Evolutionary conservation across 2,888 invertebrate species (phyloP).

Genomic region (Macrosiphum euphorbiae): DNA sequence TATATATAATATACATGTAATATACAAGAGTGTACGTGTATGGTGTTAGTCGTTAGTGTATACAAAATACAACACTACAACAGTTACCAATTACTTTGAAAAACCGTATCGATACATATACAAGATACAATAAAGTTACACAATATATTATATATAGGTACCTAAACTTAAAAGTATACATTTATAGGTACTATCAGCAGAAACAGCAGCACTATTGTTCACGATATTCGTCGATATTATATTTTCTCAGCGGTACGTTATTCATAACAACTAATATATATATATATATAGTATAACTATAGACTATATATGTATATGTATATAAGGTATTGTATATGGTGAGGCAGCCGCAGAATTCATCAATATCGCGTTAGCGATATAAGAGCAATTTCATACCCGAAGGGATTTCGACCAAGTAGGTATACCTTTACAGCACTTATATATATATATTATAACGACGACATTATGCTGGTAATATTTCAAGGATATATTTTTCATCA

Average conservation of each 20-base stretch:
- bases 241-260: not conserved
- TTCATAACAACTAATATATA: not conserved
- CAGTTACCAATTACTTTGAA: not conserved
- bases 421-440: not conserved
- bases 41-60: too few species aligned
- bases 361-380: slow-evolving; percentile 39
- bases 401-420: not conserved
- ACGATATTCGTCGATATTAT: not conserved
- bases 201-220: not conserved
- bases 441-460: not conserved
- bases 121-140: not conserved
- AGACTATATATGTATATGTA: not conserved
- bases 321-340: not conserved
- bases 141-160: not conserved
- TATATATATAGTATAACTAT: not conserved
- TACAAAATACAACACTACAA: not conserved
- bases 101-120: not conserved
- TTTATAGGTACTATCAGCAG: not conserved
- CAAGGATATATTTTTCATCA: not conserved
- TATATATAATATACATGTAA: not conserved
- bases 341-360: not conserved
- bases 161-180: not conserved
- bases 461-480: not conserved
- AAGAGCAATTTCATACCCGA: slow-evolving; percentile 37
- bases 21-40: too few species aligned